Base-by-base conservation (phyloP, 2,888 invertebrate genomes). In the Apodemia mormo region DNA sequence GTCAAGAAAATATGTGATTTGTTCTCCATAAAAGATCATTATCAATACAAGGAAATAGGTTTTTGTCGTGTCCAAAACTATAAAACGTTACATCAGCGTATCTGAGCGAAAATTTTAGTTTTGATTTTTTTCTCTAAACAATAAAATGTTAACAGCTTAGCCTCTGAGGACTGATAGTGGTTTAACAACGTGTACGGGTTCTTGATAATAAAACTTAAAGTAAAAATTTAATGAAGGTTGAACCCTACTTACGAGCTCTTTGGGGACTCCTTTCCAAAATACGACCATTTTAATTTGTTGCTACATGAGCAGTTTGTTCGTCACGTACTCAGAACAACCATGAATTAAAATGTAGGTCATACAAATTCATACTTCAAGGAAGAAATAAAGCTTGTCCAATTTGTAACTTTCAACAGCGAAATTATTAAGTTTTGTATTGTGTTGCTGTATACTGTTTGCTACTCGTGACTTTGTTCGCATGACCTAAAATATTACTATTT, bases 161-260 rank as follows among this genome's bases (percentile, higher is more conserved):
- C 3, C 49, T 49, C 49, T 49, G 14, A 6, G 49, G 49, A 49
- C 12, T 5, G 14, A 5, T 49, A 49, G 49, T 49, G 49, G 49
- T 49, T 1, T 12, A 0, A 14, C 49, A 49, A 49, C 14, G 49
- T 49, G 49, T 45, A 14, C 49, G 49, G 52, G 52, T 7, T 52
- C 52, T n/a, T 52, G n/a, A 52, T n/a, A n/a, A 52, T 52, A 52
- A 52, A 52, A 52, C n/a, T 52, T n/a, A 52, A 52, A 52, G n/a
- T 52, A 52, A 52, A 52, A 52, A 52, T 52, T 52, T 52, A n/a
- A 52, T 52, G 52, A 52, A 52, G 52, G 52, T n/a, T 52, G 52
- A n/a, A 52, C 52, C 52, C 52, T 52, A n/a, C 52, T 52, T 52
- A 52, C 52, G 52, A n/a, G 52, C 8, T 52, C 6, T 8, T 52